Evolutionary conservation across 2,113 vertebrate genomes (phyloP).

Genomic region (Chaetodon trifascialis): DNA sequence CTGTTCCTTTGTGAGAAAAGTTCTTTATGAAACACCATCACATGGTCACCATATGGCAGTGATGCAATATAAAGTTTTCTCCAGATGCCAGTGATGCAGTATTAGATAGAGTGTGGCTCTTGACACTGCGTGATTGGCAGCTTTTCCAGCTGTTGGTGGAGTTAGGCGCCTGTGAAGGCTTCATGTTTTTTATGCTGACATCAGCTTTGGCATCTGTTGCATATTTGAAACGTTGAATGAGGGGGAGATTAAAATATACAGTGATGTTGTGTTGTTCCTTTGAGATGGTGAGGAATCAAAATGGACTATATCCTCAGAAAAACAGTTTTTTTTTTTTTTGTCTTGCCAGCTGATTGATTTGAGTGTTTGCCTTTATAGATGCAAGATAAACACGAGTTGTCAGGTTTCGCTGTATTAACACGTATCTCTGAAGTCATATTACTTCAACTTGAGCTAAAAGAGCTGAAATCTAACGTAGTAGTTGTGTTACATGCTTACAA

Average conservation of each 20-base stretch:
- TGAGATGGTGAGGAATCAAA: not conserved
- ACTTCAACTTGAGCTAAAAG: not conserved
- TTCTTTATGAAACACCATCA: slow-evolving; percentile 20
- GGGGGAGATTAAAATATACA: slow-evolving; percentile 32
- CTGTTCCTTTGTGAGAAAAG: slow-evolving; percentile 35
- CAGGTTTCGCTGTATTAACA: not conserved
- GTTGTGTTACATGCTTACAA: not conserved
- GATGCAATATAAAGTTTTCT: slow-evolving; percentile 34
- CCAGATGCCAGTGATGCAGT: slow-evolving; percentile 47
- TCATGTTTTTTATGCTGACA: slow-evolving; percentile 43
- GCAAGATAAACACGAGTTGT: not conserved
- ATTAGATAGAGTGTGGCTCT: slow-evolving; percentile 36
- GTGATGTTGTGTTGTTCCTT: slow-evolving; percentile 19
- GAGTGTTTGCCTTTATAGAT: not conserved
- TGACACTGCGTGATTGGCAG: slow-evolving; percentile 62
- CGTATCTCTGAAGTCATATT: not conserved
- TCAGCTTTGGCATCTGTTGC: slow-evolving; percentile 61
- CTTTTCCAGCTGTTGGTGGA: slow-evolving; percentile 61
- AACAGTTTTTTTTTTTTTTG: not conserved
- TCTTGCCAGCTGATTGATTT: slow-evolving; percentile 5
- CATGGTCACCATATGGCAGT: slow-evolving; percentile 44
- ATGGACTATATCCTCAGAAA: slow-evolving; percentile 10
- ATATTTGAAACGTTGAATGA: slow-evolving; percentile 34
- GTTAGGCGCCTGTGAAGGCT: slow-evolving; percentile 23
- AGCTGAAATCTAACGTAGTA: not conserved